Evolutionary conservation across 2,113 vertebrate genomes (phyloP).

Genomic region (Heloderma charlesbogerti): DNA sequence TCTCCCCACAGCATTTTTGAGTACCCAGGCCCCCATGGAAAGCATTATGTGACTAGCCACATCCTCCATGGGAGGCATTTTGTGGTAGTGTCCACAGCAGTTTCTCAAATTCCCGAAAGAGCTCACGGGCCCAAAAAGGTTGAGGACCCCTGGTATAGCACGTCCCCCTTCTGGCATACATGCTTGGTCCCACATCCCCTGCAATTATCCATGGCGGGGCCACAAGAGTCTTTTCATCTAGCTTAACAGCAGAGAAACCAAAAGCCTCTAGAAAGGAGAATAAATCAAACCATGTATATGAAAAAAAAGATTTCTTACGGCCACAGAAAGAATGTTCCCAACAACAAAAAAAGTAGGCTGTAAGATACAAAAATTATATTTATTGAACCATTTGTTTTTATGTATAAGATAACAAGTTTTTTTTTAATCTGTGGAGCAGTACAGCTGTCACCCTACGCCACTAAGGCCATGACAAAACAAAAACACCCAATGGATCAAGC

Average conservation of each 20-base stretch:
- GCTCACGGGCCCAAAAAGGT: too few species aligned
- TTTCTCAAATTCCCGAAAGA: too few species aligned
- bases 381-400: constrained; percentile 76
- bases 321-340: background rate
- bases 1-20: too few species aligned
- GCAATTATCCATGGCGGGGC: too few species aligned
- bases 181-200: background rate
- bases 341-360: constrained; percentile 30
- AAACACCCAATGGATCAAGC: constrained; percentile 29
- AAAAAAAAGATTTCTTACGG: background rate
- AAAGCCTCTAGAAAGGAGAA: background rate
- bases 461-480: background rate
- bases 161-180: background rate
- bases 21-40: too few species aligned
- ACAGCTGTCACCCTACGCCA: constrained; percentile 41
- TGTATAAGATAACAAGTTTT: constrained; percentile 68
- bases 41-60: too few species aligned
- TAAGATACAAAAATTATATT: constrained; percentile 80
- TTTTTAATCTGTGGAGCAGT: constrained; percentile 30
- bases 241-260: background rate
- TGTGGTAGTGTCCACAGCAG: too few species aligned
- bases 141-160: background rate
- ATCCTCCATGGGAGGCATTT: too few species aligned
- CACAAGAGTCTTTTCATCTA: background rate
- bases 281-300: background rate